phyloP scores from a whole-genome alignment of 2,113 vertebrate genomes.

The Mirounga angustirostris region DNA sequence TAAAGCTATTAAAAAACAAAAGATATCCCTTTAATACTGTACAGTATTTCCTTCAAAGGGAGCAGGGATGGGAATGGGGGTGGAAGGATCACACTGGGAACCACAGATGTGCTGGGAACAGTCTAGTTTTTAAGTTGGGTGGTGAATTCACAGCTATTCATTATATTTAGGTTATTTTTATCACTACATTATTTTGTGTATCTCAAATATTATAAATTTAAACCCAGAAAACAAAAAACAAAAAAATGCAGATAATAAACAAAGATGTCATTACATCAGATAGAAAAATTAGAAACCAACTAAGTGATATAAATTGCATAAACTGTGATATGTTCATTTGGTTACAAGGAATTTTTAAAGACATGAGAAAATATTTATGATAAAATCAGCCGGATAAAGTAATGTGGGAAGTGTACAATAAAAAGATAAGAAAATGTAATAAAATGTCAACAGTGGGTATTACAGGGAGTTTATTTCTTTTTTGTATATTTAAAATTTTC shows the following conservation, averaged over 20 bases:
- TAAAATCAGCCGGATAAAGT: neutral
- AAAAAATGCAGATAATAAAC: conserved; percentile 10
- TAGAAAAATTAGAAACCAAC: conserved; percentile 17
- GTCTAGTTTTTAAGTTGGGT: neutral
- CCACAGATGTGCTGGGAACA: neutral
- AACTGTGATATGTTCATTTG: neutral
- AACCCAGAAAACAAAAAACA: neutral
- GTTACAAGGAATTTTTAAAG: conserved; percentile 19
- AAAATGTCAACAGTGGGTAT: neutral
- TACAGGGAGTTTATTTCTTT: neutral
- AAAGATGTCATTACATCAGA: neutral
- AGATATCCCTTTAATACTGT: neutral
- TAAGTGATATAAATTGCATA: conserved; percentile 41
- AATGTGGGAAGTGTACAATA: neutral
- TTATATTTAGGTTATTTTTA: neutral
- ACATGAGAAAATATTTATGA: neutral
- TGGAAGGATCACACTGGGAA: neutral
- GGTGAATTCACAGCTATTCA: neutral
- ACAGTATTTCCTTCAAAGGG: neutral
- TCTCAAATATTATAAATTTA: neutral
- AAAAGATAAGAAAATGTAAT: conserved; percentile 22
- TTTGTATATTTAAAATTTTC: neutral
- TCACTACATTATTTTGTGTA: neutral
- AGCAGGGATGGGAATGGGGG: neutral
- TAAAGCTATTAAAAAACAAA: neutral